Evolutionary conservation across 2,888 invertebrate genomes (phyloP).

Genomic region (Prionchulus punctatus): DNA sequence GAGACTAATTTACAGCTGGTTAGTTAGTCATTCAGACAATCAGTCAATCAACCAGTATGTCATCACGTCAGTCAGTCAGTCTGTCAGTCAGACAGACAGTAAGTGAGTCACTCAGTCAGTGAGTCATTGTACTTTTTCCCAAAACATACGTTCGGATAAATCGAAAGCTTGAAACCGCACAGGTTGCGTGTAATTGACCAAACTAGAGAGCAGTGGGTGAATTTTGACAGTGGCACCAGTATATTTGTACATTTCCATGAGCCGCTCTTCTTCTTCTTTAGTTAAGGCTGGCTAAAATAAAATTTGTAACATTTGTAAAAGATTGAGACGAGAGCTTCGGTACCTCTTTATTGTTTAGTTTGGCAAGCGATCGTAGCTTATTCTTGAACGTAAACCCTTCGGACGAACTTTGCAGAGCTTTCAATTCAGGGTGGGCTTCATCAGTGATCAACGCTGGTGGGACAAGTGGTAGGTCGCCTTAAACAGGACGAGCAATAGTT

Average conservation of each 20-base stretch:
- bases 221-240: conserved; percentile 96
- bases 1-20: too few species aligned
- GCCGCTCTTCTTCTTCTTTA: conserved; percentile 40
- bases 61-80: too few species aligned
- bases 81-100: too few species aligned
- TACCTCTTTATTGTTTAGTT: conserved; percentile 4
- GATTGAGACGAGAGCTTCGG: conserved; percentile 4
- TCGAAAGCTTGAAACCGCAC: conserved; percentile 98
- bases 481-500: too few species aligned
- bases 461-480: too few species aligned
- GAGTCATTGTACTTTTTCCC: too few species aligned
- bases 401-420: too few species aligned
- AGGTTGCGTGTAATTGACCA: conserved; percentile 99
- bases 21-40: too few species aligned
- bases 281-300: conserved; percentile 28
- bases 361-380: conserved; percentile 27
- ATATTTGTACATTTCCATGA: conserved; percentile 52
- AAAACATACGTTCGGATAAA: conserved; percentile 64
- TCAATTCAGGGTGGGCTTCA: conserved; percentile 30
- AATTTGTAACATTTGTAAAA: background rate
- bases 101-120: too few species aligned
- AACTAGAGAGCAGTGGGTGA: conserved; percentile 91
- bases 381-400: conserved; percentile 19
- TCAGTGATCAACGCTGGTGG: too few species aligned
- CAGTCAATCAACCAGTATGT: too few species aligned